Evolutionary conservation across 2,797 vertebrate species (phyloP).

Genomic region (Xerus rutilus): DNA sequence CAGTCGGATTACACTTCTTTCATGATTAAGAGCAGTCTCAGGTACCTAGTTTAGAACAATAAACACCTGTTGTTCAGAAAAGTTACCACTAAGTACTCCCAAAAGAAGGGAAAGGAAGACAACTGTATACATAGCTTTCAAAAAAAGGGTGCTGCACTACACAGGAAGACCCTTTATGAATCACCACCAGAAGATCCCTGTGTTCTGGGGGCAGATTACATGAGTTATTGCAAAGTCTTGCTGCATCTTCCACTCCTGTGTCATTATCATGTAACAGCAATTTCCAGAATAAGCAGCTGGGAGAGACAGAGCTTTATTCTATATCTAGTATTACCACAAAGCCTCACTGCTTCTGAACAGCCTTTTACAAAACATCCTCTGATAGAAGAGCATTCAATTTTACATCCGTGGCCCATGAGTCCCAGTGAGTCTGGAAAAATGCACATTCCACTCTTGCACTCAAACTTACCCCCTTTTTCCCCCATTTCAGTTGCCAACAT

Average conservation of each 20-base stretch:
- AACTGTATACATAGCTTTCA: neutral
- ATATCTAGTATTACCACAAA: neutral
- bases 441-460: constrained; percentile 52
- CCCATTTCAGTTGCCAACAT: constrained; percentile 83
- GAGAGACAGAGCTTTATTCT: neutral
- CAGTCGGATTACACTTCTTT: neutral
- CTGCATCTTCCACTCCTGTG: neutral
- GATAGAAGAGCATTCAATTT: neutral
- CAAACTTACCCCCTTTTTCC: constrained; percentile 81
- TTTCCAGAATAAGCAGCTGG: neutral
- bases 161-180: neutral
- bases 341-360: neutral
- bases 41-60: neutral
- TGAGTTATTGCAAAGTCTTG: neutral
- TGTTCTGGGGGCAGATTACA: neutral
- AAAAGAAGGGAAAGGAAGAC: neutral
- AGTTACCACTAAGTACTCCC: constrained; percentile 14
- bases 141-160: neutral
- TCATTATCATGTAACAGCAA: neutral
- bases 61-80: constrained; percentile 29
- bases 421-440: constrained; percentile 49
- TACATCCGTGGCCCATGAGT: neutral
- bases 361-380: neutral
- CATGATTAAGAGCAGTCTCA: neutral
- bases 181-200: neutral